A percentile compares a stretch with the other conserved stretches of the same genome.
These are phyloP conservation scores for Carassius carassius DNA, from an alignment of 2,113 vertebrate species.

Conservation along the genomic window DNA sequence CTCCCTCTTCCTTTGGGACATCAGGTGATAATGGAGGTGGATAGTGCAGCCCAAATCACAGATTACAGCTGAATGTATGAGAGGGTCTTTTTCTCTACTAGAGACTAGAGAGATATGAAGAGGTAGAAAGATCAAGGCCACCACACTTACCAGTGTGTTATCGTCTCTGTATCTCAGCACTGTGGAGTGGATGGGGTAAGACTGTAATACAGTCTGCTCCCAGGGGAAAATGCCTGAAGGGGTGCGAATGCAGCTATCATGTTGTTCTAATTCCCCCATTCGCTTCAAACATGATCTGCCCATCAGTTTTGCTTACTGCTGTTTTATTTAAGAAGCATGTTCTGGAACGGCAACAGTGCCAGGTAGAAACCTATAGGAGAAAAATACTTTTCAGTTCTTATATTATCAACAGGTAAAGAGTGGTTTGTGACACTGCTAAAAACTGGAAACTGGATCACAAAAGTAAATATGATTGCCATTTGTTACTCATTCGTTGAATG, in stretches of 20 bases:
- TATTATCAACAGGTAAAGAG: background rate
- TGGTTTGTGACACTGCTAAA: background rate
- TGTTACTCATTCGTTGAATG: background rate
- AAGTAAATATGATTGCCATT: slow-evolving; percentile 12
- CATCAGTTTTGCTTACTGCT: slow-evolving; percentile 14
- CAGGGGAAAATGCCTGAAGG: slow-evolving; percentile 25
- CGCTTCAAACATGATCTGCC: slow-evolving; percentile 13
- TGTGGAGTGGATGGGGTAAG: slow-evolving; percentile 12
- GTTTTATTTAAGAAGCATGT: background rate
- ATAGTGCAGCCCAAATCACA: slow-evolving; percentile 51
- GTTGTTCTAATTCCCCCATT: slow-evolving; percentile 30
- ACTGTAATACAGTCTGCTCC: slow-evolving; percentile 17
- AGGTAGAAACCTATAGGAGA: background rate
- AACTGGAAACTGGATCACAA: background rate
- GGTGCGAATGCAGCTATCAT: slow-evolving; percentile 44
- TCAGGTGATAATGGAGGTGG: slow-evolving; percentile 58
- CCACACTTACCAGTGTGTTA: slow-evolving; percentile 30
- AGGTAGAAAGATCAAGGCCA: slow-evolving; percentile 49
- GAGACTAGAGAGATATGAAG: slow-evolving; percentile 37
- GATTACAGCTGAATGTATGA: slow-evolving; percentile 53
- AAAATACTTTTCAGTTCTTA: background rate
- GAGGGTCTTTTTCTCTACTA: slow-evolving; percentile 44
- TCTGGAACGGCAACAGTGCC: background rate
- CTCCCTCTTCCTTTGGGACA: slow-evolving; percentile 50
- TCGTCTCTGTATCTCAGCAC: slow-evolving; percentile 28